Evolutionary conservation across 2,797 vertebrate species (phyloP), one percentile per base, ranked within the genome.

Genomic region (Nyctalus aviator): DNA sequence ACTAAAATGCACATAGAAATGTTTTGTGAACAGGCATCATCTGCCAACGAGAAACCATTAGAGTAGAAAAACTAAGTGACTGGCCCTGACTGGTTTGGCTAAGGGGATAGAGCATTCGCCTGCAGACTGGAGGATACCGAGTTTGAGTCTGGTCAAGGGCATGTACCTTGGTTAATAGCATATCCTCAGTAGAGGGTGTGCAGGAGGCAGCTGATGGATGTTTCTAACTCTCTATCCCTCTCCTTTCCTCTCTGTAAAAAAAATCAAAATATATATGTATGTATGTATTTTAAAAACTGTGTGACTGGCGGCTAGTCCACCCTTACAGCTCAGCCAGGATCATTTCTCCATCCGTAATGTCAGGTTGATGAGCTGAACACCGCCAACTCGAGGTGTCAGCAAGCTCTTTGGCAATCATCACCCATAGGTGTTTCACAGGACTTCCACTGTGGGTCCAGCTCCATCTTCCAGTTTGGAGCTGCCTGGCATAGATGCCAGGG

Each of bases 1-100:
- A 64, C 76, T 62, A 37, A 89, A 79, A 81, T 76, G 72, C 35
- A 23, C 21, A 25, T 71, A 91, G 23, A 89, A 92, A 32, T 76
- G 68, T 5, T 84, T 68, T 59, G 37, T 90, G 86, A 88, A 66
- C 57, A 48, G 64, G 6, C 12, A 1, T 50, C 25, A 30, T 59
- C 83, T 68, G 62, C 87, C 37, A 71, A 32, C 4, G 10, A 81
- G 72, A 90, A 64, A 21, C 57, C 30, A 27, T 35, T 2, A n/a
- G 37, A 25, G 13, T 20, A 94, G 53, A 84, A 90, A 62, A 27
- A 84, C 57, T 41, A 69, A 48, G 18, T 88, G 44, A 48, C 53
- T 55, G 20, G 8, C 8, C 21, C 53, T 55, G 8, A 55, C 21
- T 3, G 3, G 53, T 23, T 55, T 55, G 53, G 53, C 53, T 55